Conservation (phyloP, 2,888 invertebrate genomes). For the Lasioglossum figueresi region DNA sequence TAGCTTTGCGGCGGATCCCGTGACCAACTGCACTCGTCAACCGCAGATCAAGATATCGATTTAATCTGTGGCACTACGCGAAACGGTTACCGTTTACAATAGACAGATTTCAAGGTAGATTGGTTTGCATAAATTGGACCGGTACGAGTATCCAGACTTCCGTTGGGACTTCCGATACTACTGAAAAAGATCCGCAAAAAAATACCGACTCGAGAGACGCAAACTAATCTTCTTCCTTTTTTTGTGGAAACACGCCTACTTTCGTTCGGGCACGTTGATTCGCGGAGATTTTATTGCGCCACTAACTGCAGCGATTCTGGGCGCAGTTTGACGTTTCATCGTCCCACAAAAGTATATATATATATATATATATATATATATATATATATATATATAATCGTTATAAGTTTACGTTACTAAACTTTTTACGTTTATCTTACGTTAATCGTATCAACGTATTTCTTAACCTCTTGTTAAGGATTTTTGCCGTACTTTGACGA, state of each 20-base stretch:
- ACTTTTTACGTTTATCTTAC: too few species aligned
- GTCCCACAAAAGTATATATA: too few species aligned
- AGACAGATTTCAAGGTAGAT: constrained; percentile 71
- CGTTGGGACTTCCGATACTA: constrained; percentile 40
- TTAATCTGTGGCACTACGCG: constrained; percentile 63
- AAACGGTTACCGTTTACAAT: constrained; percentile 51
- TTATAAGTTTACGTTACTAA: too few species aligned
- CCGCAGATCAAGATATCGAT: constrained; percentile 72
- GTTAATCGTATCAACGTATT: not conserved
- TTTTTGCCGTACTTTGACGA: too few species aligned
- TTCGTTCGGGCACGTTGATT: not conserved
- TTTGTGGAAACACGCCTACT: not conserved
- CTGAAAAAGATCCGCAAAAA: constrained; percentile 23
- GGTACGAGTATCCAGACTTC: constrained; percentile 33
- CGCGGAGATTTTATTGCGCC: not conserved
- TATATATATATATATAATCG: too few species aligned
- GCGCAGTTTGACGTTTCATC: not conserved
- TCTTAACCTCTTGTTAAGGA: too few species aligned
- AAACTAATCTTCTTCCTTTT: not conserved
- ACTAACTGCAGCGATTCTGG: not conserved
- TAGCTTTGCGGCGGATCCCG: constrained; percentile 43
- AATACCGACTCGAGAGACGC: not conserved
- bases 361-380: too few species aligned
- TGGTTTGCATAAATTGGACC: constrained; percentile 64
- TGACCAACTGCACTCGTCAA: constrained; percentile 62